phyloP scores from a whole-genome alignment of 1,140 invertebrate genomes.

The Latrodectus geometricus region DNA sequence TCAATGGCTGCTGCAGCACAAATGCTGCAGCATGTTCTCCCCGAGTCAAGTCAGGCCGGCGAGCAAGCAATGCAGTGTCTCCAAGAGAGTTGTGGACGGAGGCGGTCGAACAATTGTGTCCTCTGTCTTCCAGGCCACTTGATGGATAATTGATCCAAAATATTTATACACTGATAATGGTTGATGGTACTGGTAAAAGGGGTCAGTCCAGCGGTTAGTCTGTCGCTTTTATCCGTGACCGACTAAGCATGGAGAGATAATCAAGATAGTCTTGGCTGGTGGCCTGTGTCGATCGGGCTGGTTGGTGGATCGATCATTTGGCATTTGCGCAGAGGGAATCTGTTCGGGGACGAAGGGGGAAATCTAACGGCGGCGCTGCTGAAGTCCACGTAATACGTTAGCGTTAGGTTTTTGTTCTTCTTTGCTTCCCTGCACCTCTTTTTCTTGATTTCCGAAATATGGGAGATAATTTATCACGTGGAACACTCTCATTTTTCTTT shows the following conservation, averaged over 20 bases:
- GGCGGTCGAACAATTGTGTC: neutral
- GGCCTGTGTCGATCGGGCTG: constrained; percentile 28
- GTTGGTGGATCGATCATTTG: constrained; percentile 16
- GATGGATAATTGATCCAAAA: neutral
- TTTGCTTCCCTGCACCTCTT: neutral
- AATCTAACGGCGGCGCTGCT: constrained; percentile 36
- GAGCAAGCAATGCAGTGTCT: neutral
- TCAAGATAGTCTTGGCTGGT: constrained; percentile 13
- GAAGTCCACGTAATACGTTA: constrained; percentile 51
- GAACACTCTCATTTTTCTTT: constrained; percentile 5
- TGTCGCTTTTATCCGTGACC: constrained; percentile 27
- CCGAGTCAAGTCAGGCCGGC: neutral
- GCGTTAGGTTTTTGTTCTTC: constrained; percentile 35
- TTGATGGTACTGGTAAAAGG: neutral
- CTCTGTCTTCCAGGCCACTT: neutral
- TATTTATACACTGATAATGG: neutral
- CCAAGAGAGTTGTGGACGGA: constrained; percentile 17
- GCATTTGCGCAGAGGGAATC: constrained; percentile 45
- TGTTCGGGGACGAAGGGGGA: neutral
- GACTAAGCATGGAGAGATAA: constrained; percentile 40
- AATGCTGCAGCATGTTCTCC: constrained; percentile 3
- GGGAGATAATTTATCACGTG: constrained; percentile 58
- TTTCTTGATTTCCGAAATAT: constrained; percentile 55
- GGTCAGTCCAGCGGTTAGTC: constrained; percentile 25
- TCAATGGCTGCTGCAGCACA: constrained; percentile 44